phyloP scores from a whole-genome alignment of 2,797 vertebrate genomes.

The Discoglossus pictus region DNA sequence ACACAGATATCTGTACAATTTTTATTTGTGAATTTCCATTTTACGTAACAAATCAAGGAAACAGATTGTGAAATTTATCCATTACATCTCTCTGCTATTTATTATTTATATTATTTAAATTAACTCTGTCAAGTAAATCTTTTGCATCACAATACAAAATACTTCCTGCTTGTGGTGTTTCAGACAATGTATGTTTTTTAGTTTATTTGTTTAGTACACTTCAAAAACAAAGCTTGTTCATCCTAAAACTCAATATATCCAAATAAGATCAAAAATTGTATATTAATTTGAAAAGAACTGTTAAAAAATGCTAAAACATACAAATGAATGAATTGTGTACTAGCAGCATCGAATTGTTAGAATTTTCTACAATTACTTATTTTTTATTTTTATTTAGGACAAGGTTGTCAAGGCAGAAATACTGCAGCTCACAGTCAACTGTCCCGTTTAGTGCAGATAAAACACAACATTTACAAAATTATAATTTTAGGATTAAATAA shows the following conservation, averaged over 20 bases:
- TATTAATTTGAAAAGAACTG: too few relatives aligned
- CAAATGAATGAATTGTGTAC: constrained; percentile 85
- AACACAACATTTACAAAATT: constrained; percentile 71
- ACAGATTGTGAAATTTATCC: too few relatives aligned
- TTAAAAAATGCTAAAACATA: constrained; percentile 90
- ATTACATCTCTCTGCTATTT: too few relatives aligned
- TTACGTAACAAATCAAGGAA: too few relatives aligned
- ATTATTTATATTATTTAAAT: too few relatives aligned
- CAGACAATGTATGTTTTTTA: too few relatives aligned
- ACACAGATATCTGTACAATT: too few relatives aligned
- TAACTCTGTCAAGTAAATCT: too few relatives aligned
- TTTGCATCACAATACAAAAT: too few relatives aligned
- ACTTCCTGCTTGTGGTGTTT: too few relatives aligned
- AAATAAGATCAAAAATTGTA: background rate
- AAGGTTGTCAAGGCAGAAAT: constrained; percentile 75
- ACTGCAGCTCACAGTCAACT: constrained; percentile 79
- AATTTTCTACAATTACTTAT: constrained; percentile 65
- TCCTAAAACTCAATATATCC: background rate
- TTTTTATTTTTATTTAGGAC: constrained; percentile 51
- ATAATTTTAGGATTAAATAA: constrained; percentile 94
- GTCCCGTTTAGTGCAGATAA: constrained; percentile 80
- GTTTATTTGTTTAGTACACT: background rate
- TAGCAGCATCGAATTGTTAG: constrained; percentile 94
- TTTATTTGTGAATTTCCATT: too few relatives aligned
- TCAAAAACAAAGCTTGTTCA: background rate